Base-by-base conservation (phyloP, 2,888 invertebrate species). In the Serripes groenlandicus region DNA sequence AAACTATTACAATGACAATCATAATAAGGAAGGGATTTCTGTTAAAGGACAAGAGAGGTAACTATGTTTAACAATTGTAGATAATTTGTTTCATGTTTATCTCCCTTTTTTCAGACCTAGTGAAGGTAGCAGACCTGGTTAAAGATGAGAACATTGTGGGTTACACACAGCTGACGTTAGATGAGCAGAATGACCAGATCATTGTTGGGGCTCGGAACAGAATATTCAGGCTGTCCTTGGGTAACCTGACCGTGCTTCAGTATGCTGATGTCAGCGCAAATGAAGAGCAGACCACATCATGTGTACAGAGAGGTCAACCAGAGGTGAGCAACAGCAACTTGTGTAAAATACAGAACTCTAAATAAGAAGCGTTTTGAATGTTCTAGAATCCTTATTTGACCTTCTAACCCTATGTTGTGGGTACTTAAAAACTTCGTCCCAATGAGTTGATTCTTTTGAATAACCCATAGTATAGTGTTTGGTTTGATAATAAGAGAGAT, bases 191-290 rank as follows among this genome's bases (percentile, higher is more conserved):
- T 93, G 97, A 97, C 95, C 98, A 98, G 95, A 96, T 98, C 91
- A 96, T 98, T 92, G 97, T 98, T 90, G 98, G 98, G 89, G 98
- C 98, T 90, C 97, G 90, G 98, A 97, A 98, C 94, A 96, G 96
- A 73, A 95, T 98, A 80, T 97, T 97, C 94, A 96, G 98, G 34
- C 95, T 98, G 88, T 97, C 97, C 11, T 95, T 98, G 87, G 96
- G 97, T 81, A 96, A 96, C 56, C 95, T 98, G 89, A 96, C 96
- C 66, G 95, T 96, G 75, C 93, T 97, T 90, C 97, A 98, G 94
- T 96, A 96, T 79, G 96, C 97, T 0, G 95, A 96, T 75, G 98
- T 98, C 98, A 96, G 96, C 73, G 97, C 98, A 0, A 95, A 97
- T 3, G 94, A 96, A 4, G 96, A 96, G 74, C 97, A 97, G 94